Evolutionary conservation across 2,888 invertebrate species (phyloP).

Genomic region (Orthosia incerta): DNA sequence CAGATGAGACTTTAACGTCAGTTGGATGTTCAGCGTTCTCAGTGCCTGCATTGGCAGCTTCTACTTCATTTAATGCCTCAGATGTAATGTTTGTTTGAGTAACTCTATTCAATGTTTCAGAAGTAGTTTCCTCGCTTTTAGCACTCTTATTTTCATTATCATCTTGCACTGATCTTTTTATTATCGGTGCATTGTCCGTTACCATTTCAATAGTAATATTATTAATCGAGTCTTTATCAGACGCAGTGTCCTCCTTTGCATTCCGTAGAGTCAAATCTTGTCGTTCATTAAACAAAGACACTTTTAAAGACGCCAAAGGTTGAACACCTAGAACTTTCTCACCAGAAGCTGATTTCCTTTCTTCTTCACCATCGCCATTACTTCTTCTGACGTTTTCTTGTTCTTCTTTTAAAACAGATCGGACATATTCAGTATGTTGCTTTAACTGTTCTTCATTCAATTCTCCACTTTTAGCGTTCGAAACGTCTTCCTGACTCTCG

Average conservation of each 20-base stretch:
- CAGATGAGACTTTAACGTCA: background rate
- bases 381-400: slow-evolving; percentile 67
- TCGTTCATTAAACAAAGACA: slow-evolving; percentile 17
- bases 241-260: slow-evolving; percentile 23
- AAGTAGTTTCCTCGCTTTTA: slow-evolving; percentile 16
- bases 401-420: slow-evolving; percentile 78
- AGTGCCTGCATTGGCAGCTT: background rate
- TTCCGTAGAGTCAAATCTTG: slow-evolving; percentile 28
- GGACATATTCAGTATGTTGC: slow-evolving; percentile 76
- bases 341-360: slow-evolving; percentile 37
- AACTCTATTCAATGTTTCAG: slow-evolving; percentile 14
- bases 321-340: slow-evolving; percentile 52
- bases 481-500: slow-evolving; percentile 62
- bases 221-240: slow-evolving; percentile 8
- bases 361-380: slow-evolving; percentile 37
- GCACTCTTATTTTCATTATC: background rate
- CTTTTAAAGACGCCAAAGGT: slow-evolving; percentile 49
- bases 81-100: background rate
- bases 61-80: background rate
- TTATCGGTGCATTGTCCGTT: slow-evolving; percentile 24
- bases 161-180: slow-evolving; percentile 39
- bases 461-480: slow-evolving; percentile 66
- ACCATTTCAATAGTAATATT: slow-evolving; percentile 15
- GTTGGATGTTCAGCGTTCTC: background rate
- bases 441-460: slow-evolving; percentile 75